phyloP scores from a whole-genome alignment of 2,113 vertebrate species.

The Muscicapa adusta region DNA sequence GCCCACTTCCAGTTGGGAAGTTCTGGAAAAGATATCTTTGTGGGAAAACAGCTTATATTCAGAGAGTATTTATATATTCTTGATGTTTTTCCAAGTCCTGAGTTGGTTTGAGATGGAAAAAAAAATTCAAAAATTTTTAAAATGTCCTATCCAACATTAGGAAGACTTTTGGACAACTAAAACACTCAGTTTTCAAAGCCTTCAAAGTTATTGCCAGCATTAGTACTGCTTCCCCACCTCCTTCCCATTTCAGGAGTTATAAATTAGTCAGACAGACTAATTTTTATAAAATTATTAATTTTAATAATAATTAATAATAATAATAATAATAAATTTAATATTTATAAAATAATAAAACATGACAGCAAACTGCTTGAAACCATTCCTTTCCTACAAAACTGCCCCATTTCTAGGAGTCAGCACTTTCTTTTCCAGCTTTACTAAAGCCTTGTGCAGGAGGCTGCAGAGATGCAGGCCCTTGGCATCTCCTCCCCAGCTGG shows the following conservation, averaged over 20 bases:
- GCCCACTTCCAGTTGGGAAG: neutral
- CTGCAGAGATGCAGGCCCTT: neutral
- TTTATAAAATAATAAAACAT: slow-evolving; percentile 1
- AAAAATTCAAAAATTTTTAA: neutral
- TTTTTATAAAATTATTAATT: slow-evolving; percentile 8
- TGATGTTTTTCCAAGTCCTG: neutral
- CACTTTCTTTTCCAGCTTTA: neutral
- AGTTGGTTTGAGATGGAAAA: neutral
- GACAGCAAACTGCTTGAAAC: neutral
- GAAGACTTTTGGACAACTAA: neutral
- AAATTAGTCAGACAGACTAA: neutral
- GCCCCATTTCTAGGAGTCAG: neutral
- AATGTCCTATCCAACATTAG: neutral
- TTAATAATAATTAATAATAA: too few species aligned
- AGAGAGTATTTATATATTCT: neutral
- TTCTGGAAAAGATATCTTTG: neutral
- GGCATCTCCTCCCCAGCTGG: fast-evolving
- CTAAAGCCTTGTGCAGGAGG: neutral
- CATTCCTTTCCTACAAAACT: neutral
- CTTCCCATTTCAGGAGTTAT: neutral
- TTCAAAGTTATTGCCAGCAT: neutral
- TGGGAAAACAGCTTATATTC: neutral
- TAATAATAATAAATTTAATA: too few species aligned
- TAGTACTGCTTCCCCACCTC: neutral
- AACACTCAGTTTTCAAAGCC: neutral